Conservation (phyloP, 35 echinoderm and acorn worm genomes). For the Strongylocentrotus purpuratus region DNA sequence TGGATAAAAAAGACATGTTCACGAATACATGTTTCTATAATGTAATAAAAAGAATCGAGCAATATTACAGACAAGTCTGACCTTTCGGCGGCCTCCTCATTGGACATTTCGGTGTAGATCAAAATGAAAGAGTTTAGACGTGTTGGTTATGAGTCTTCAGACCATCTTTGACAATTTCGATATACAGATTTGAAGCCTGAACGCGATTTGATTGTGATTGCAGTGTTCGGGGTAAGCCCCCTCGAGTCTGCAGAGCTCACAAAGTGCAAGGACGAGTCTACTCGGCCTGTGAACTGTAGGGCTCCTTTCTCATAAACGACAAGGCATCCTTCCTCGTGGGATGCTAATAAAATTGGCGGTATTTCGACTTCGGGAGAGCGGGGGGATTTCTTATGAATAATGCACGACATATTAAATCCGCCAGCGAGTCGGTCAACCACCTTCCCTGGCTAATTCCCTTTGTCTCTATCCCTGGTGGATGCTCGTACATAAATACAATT, state of each 20-base stretch:
- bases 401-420: background rate
- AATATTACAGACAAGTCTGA: background rate
- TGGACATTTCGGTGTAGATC: background rate
- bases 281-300: background rate
- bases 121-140: background rate
- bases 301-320: background rate
- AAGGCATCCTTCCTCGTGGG: background rate
- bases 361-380: background rate
- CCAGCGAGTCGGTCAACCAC: background rate
- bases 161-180: background rate
- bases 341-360: background rate
- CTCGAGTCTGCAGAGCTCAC: background rate
- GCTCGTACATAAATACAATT: background rate
- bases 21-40: background rate
- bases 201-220: background rate
- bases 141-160: background rate
- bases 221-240: background rate
- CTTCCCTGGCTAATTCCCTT: background rate
- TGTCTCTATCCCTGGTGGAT: background rate
- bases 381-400: background rate
- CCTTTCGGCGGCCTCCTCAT: background rate
- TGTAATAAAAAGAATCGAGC: background rate
- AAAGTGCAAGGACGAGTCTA: background rate
- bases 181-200: background rate
- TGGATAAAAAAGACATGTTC: background rate